phyloP scores from a whole-genome alignment of 2,888 invertebrate species.

The Eristalis tenax region DNA sequence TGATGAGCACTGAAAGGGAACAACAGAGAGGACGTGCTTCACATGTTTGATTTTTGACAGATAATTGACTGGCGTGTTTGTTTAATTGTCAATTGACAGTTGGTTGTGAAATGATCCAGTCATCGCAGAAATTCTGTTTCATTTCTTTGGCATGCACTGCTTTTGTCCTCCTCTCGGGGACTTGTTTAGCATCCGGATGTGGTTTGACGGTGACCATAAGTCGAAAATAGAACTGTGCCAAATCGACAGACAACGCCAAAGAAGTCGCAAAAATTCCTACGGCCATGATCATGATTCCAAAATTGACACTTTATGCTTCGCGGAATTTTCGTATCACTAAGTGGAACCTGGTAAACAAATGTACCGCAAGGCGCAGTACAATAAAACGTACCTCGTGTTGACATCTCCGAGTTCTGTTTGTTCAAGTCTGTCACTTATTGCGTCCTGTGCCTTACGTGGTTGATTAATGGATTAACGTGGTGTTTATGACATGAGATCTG shows the following conservation, averaged over 20 bases:
- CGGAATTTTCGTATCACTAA: background rate
- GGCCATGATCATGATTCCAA: conserved; percentile 1
- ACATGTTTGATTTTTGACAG: background rate
- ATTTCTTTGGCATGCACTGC: too few relatives aligned
- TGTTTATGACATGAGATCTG: background rate
- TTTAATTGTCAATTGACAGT: conserved; percentile 12
- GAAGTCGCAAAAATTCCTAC: background rate
- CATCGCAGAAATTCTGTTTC: background rate
- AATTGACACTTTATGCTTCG: conserved; percentile 22
- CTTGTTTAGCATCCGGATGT: conserved; percentile 1
- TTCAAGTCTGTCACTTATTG: background rate
- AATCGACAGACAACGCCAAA: background rate
- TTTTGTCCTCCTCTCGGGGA: background rate
- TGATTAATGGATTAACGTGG: background rate
- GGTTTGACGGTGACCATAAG: background rate
- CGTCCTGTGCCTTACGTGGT: background rate
- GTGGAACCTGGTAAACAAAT: background rate
- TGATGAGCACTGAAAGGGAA: background rate
- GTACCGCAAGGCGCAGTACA: background rate
- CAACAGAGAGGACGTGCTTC: background rate
- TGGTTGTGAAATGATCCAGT: conserved; percentile 25
- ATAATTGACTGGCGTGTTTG: conserved; percentile 6
- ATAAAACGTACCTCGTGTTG: background rate
- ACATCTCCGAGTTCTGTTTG: background rate
- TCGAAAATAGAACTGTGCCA: background rate